A percentile compares a stretch with the other conserved stretches of the same genome.
phyloP scores from a whole-genome alignment of 2,888 invertebrate genomes.

The Brachynemurus nebulosus region DNA sequence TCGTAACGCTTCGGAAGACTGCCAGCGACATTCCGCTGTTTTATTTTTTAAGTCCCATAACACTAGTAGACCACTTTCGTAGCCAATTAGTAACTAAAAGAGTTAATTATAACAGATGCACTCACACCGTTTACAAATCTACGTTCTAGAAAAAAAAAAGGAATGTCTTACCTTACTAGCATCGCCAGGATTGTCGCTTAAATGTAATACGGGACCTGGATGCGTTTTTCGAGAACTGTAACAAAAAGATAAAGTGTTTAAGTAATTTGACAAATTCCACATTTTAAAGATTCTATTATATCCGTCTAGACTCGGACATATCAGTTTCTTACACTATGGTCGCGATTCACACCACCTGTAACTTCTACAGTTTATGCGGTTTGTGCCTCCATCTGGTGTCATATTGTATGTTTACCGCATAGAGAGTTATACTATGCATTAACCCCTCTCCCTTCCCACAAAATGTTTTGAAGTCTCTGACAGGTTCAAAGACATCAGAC shows the following conservation, averaged over 20 bases:
- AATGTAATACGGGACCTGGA: conserved; percentile 91
- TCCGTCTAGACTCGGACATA: too few species aligned
- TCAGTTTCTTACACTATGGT: too few species aligned
- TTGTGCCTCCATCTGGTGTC: too few species aligned
- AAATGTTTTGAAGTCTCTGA: too few species aligned
- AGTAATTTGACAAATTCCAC: too few species aligned
- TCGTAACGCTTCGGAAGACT: conserved; percentile 60
- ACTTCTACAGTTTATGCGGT: too few species aligned
- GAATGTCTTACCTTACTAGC: conserved; percentile 69
- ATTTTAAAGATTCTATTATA: too few species aligned
- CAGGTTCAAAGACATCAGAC: too few species aligned
- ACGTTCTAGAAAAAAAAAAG: not conserved
- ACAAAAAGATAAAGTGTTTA: conserved; percentile 26
- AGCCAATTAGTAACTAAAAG: conserved; percentile 84
- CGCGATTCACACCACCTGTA: too few species aligned
- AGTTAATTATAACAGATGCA: conserved; percentile 7
- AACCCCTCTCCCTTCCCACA: too few species aligned
- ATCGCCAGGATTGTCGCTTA: conserved; percentile 94
- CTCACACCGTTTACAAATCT: not conserved
- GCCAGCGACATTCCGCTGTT: conserved; percentile 73
- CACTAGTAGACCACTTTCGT: conserved; percentile 85
- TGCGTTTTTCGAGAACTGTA: conserved; percentile 86
- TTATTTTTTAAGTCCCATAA: conserved; percentile 90
- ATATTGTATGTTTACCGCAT: too few species aligned
- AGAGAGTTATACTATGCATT: too few species aligned